A percentile compares a stretch with the other conserved stretches of the same genome.
Conservation (phyloP, 1,140 invertebrate genomes). For the Probaryconus sp. region DNA sequence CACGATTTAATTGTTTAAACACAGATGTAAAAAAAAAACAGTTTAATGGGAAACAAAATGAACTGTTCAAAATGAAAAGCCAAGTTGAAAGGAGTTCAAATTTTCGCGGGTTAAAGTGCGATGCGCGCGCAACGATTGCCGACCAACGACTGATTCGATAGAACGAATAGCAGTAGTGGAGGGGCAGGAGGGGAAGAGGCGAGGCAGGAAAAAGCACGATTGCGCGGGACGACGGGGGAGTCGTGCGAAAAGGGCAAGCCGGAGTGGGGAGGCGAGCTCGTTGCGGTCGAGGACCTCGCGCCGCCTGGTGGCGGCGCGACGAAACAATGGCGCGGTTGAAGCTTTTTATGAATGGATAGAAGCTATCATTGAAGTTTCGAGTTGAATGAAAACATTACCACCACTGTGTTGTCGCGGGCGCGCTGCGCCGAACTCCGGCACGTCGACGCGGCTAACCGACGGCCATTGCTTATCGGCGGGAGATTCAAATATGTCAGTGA, state of each 20-base stretch:
- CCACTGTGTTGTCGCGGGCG: slow-evolving; percentile 62
- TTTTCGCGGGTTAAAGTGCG: slow-evolving; percentile 25
- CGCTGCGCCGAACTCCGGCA: slow-evolving; percentile 60
- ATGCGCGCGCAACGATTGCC: slow-evolving; percentile 51
- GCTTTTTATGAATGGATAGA: slow-evolving; percentile 88
- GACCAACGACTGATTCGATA: slow-evolving; percentile 39
- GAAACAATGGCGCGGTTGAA: slow-evolving; percentile 71
- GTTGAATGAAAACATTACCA: slow-evolving; percentile 79
- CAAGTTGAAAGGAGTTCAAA: slow-evolving; percentile 19
- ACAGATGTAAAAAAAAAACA: too few species aligned
- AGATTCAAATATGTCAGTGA: slow-evolving; percentile 60
- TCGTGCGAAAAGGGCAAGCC: not conserved
- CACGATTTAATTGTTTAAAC: too few species aligned
- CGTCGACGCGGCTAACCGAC: slow-evolving; percentile 61
- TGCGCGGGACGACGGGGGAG: slow-evolving; percentile 7
- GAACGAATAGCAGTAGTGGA: slow-evolving; percentile 9
- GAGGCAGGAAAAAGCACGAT: slow-evolving; percentile 35
- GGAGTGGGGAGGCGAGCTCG: slow-evolving; percentile 42
- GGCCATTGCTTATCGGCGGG: slow-evolving; percentile 64
- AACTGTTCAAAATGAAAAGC: not conserved
- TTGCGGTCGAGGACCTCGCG: slow-evolving; percentile 71
- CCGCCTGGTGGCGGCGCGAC: slow-evolving; percentile 76
- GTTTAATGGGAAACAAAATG: not conserved
- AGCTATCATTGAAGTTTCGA: slow-evolving; percentile 84
- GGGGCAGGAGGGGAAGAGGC: slow-evolving; percentile 4